Percentiles rank a stretch among this genome's conserved stretches.
These are phyloP conservation scores for Sminthurinus signatus DNA, from an alignment of 1,140 invertebrate species.

Conservation along the genomic window DNA sequence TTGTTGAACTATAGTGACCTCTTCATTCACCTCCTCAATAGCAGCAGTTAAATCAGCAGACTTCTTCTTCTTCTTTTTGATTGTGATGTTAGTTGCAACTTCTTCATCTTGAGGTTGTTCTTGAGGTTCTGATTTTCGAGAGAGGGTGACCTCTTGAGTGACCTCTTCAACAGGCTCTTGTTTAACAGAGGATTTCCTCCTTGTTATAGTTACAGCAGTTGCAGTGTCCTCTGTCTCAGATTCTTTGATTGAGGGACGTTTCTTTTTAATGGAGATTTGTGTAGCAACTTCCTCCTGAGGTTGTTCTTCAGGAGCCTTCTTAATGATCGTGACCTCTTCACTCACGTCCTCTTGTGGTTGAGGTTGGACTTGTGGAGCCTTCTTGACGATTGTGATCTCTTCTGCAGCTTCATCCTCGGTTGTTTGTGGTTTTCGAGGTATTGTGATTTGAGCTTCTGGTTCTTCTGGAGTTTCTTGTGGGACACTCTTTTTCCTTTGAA, in stretches of 20 bases:
- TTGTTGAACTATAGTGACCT: slow-evolving; percentile 38
- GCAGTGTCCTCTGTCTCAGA: slow-evolving; percentile 49
- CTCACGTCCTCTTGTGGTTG: slow-evolving; percentile 16
- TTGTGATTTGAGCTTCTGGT: slow-evolving; percentile 1
- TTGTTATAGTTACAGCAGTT: slow-evolving; percentile 61
- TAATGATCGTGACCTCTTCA: slow-evolving; percentile 20
- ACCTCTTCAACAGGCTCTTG: slow-evolving; percentile 62
- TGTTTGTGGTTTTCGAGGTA: too few relatives aligned
- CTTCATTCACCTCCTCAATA: slow-evolving; percentile 43
- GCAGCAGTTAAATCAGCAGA: not conserved
- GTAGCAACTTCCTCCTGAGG: slow-evolving; percentile 52
- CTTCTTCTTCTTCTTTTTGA: slow-evolving; percentile 40
- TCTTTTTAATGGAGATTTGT: slow-evolving; percentile 61
- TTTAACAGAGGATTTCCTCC: slow-evolving; percentile 61
- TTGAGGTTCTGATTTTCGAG: slow-evolving; percentile 46
- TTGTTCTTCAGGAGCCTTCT: slow-evolving; percentile 4
- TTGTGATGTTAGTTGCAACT: slow-evolving; percentile 47
- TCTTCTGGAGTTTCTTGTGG: too few relatives aligned
- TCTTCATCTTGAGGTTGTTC: slow-evolving; percentile 43
- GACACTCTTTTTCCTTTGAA: too few relatives aligned
- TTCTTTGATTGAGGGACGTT: slow-evolving; percentile 7
- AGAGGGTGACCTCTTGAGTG: slow-evolving; percentile 60
- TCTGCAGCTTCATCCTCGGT: slow-evolving; percentile 59
- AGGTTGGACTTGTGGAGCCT: slow-evolving; percentile 22
- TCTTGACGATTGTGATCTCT: slow-evolving; percentile 52